These are phyloP conservation scores for Chirona hameri DNA, from an alignment of 2,888 invertebrate species.

Conservation along the genomic window DNA sequence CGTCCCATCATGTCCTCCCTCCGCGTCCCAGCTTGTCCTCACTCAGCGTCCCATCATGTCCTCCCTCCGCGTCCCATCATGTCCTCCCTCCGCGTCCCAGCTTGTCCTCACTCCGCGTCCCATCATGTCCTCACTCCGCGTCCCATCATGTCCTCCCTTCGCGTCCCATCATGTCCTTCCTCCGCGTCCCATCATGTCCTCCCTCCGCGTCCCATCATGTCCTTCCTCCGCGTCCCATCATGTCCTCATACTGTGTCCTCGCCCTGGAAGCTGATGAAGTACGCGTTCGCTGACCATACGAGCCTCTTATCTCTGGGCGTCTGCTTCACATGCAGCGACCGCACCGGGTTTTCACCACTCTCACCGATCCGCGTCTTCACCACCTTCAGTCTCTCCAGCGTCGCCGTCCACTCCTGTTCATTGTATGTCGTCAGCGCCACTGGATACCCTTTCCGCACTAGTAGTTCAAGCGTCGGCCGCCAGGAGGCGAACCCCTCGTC, in stretches of 20 bases:
- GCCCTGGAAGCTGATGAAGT: conserved; percentile 29
- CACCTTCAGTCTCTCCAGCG: conserved; percentile 34
- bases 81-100: too few relatives aligned
- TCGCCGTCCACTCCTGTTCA: conserved; percentile 34
- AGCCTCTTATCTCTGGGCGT: conserved; percentile 38
- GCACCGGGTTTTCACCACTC: conserved; percentile 34
- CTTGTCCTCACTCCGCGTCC: too few relatives aligned
- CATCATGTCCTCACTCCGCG: too few relatives aligned
- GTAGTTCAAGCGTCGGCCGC: conserved; percentile 37
- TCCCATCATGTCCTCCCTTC: too few relatives aligned
- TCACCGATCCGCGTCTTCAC: conserved; percentile 28
- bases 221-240: too few relatives aligned
- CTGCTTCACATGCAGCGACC: conserved; percentile 37
- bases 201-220: too few relatives aligned
- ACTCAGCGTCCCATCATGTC: too few relatives aligned
- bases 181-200: too few relatives aligned
- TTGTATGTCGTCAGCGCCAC: conserved; percentile 38
- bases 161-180: too few relatives aligned
- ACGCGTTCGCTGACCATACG: conserved; percentile 37
- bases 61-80: too few relatives aligned
- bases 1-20: too few relatives aligned
- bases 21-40: too few relatives aligned
- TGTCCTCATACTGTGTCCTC: not conserved
- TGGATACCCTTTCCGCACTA: conserved; percentile 33
- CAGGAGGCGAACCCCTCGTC: conserved; percentile 34